These are phyloP conservation scores for Climacteris rufus DNA, from an alignment of 2,113 vertebrate species.

Conservation along the genomic window DNA sequence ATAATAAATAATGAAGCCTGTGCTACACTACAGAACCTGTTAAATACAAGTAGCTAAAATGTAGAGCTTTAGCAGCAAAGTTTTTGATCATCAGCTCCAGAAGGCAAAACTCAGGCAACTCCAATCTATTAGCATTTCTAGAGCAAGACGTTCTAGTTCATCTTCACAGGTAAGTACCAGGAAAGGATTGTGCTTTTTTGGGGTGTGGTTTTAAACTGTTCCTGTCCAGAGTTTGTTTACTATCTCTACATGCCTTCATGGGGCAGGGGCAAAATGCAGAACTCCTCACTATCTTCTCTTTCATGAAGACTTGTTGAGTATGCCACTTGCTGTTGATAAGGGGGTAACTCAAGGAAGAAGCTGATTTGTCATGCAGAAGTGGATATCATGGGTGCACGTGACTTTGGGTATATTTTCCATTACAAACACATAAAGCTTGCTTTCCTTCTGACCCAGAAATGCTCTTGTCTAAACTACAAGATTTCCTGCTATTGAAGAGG, in stretches of 20 bases:
- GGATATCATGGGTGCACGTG: rapidly evolving
- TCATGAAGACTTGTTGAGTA: neutral
- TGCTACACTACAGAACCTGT: neutral
- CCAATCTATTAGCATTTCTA: neutral
- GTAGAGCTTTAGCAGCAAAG: neutral
- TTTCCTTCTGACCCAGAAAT: neutral
- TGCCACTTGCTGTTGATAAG: neutral
- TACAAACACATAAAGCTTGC: neutral
- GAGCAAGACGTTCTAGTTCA: neutral
- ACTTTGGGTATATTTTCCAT: neutral
- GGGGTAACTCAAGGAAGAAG: neutral
- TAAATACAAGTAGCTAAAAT: neutral
- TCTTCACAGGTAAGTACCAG: neutral
- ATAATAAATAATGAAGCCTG: neutral
- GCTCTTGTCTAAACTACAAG: neutral
- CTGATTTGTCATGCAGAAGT: neutral
- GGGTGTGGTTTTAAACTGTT: neutral
- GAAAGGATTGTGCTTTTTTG: neutral
- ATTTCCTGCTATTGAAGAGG: neutral
- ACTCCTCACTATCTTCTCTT: neutral
- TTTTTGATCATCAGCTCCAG: neutral
- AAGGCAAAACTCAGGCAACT: neutral
- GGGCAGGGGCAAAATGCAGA: neutral
- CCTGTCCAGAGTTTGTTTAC: neutral
- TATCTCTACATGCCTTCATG: neutral